Percentiles rank a stretch among this genome's conserved stretches.
Evolutionary conservation across 2,888 invertebrate species (phyloP).

Genomic region (Drosophila trichaetosa): DNA sequence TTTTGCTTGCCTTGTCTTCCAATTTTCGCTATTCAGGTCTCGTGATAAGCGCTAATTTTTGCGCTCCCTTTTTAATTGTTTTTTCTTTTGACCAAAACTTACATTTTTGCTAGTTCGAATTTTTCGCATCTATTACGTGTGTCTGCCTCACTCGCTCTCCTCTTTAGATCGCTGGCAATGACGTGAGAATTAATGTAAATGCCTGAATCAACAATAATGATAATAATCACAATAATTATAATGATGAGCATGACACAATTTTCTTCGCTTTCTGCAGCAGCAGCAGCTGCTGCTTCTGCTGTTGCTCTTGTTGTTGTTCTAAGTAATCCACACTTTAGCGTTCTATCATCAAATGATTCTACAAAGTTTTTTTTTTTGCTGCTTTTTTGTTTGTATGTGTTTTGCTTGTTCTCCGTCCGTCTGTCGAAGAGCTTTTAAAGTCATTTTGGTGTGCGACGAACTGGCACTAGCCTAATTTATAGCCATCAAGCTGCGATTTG

Average conservation of each 20-base stretch:
- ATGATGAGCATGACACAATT: conserved; percentile 60
- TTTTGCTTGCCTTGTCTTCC: background rate
- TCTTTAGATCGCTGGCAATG: conserved; percentile 1
- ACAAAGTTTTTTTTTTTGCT: conserved; percentile 4
- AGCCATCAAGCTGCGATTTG: conserved; percentile 70
- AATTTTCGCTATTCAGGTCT: conserved; percentile 17
- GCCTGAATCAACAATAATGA: conserved; percentile 53
- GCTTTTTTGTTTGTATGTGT: background rate
- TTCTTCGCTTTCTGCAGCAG: conserved; percentile 17
- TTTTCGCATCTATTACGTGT: conserved; percentile 42
- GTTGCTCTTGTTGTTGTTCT: conserved; percentile 17
- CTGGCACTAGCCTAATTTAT: conserved; percentile 55
- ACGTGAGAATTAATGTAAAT: conserved; percentile 53
- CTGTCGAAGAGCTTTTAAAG: conserved; percentile 20
- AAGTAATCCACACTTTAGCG: conserved; percentile 49
- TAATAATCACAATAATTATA: conserved; percentile 33
- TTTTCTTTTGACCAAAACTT: background rate
- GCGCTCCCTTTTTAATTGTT: background rate
- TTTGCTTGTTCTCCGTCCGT: background rate
- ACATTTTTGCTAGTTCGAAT: conserved; percentile 22
- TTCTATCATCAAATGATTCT: conserved; percentile 32
- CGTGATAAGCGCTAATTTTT: conserved; percentile 44
- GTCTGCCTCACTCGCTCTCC: conserved; percentile 10
- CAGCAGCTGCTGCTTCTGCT: background rate
- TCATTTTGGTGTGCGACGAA: conserved; percentile 26